A percentile compares a stretch with the other conserved stretches of the same genome.
Evolutionary conservation across 2,113 vertebrate genomes (phyloP).

Genomic region (Corydoras sp.): DNA sequence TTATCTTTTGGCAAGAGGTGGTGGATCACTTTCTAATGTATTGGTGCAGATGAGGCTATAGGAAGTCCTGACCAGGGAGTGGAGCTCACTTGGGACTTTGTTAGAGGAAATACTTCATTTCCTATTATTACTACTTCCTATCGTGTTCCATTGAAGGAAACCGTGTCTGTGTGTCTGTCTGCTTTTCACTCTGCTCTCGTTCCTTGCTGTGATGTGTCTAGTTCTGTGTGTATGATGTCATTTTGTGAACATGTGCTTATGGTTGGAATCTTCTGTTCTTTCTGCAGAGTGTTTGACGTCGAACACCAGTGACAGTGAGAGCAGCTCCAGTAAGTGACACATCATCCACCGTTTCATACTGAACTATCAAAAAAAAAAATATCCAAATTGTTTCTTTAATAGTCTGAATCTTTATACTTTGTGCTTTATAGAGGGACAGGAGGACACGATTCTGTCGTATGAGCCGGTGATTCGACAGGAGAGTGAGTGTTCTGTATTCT

Average conservation of each 20-base stretch:
- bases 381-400: too few relatives aligned
- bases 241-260: constrained; percentile 13
- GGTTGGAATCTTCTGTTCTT: constrained; percentile 22
- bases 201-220: constrained; percentile 26
- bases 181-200: constrained; percentile 20
- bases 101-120: constrained; percentile 66
- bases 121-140: constrained; percentile 60
- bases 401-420: too few relatives aligned
- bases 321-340: constrained; percentile 95
- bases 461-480: constrained; percentile 96
- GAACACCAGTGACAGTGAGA: constrained; percentile 99
- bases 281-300: constrained; percentile 95
- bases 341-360: too few relatives aligned
- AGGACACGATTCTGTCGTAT: constrained; percentile 94
- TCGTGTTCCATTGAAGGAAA: constrained; percentile 55
- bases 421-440: constrained; percentile 84
- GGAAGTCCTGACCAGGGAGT: constrained; percentile 50
- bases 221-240: neutral
- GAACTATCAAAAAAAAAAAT: too few relatives aligned
- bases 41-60: constrained; percentile 41
- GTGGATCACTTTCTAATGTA: constrained; percentile 39
- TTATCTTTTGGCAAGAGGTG: constrained; percentile 47
- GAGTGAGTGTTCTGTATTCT: constrained; percentile 74
- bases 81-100: constrained; percentile 49
- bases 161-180: constrained; percentile 24